A percentile compares a stretch with the other conserved stretches of the same genome.
phyloP scores from a whole-genome alignment of 1,140 invertebrate species.

The Pseudomyrmex concolor region DNA sequence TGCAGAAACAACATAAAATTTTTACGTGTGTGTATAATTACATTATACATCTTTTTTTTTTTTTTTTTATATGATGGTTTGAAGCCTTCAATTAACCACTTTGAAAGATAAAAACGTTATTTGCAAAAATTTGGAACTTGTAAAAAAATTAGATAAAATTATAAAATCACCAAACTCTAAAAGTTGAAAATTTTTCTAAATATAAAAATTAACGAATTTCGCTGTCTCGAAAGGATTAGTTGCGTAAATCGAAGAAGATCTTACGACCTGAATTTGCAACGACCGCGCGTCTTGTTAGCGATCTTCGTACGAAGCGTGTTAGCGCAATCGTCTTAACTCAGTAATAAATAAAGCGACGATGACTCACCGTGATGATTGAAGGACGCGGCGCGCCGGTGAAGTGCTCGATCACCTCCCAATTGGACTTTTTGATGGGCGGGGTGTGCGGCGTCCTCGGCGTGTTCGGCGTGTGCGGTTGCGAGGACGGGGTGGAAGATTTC shows the following conservation, averaged over 20 bases:
- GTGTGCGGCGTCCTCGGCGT: slow-evolving; percentile 84
- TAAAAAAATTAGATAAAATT: no score
- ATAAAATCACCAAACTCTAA: no score
- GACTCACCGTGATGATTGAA: slow-evolving; percentile 80
- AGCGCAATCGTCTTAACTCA: no score
- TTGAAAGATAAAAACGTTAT: not conserved
- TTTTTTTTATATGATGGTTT: no score
- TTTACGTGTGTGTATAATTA: not conserved
- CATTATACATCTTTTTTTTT: no score
- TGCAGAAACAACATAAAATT: not conserved
- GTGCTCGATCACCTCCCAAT: slow-evolving; percentile 95
- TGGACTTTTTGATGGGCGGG: slow-evolving; percentile 89
- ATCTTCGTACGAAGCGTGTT: not conserved
- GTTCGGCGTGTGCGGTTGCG: slow-evolving; percentile 80
- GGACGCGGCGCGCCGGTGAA: slow-evolving; percentile 86
- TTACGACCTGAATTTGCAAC: no score
- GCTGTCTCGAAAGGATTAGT: no score
- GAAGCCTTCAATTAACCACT: no score
- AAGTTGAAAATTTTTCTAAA: no score
- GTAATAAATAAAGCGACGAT: not conserved
- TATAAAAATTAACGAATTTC: no score
- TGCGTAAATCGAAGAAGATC: not conserved
- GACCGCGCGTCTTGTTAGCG: no score
- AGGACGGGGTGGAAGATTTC: slow-evolving; percentile 79
- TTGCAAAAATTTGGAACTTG: no score